A percentile compares a stretch with the other conserved stretches of the same genome.
Conservation (phyloP, 2,113 vertebrate species). For the Pygathrix nemaeus region DNA sequence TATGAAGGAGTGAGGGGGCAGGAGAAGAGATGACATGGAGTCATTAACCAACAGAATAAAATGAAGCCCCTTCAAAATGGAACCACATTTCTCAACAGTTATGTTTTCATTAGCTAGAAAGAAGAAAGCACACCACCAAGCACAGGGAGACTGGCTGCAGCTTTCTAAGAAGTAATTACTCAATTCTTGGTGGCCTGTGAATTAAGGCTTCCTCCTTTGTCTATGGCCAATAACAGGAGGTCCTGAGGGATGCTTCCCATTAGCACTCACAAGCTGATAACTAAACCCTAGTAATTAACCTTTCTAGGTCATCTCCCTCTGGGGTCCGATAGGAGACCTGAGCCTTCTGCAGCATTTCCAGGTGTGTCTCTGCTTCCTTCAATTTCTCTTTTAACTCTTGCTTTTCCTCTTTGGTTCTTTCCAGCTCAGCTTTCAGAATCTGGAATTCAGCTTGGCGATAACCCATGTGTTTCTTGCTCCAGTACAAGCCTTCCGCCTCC, state of each 20-base stretch:
- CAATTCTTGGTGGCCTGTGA: constrained; percentile 56
- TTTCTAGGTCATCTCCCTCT: constrained; percentile 74
- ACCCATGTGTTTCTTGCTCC: constrained; percentile 78
- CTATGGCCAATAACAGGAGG: constrained; percentile 36
- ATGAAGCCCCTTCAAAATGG: constrained; percentile 25
- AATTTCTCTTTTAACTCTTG: constrained; percentile 71
- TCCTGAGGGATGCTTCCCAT: constrained; percentile 58
- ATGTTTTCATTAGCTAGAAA: constrained; percentile 63
- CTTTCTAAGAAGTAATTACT: constrained; percentile 59
- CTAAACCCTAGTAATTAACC: constrained; percentile 76
- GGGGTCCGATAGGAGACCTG: constrained; percentile 72
- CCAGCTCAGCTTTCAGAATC: constrained; percentile 78
- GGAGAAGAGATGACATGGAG: constrained; percentile 74
- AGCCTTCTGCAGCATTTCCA: constrained; percentile 69
- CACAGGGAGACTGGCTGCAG: constrained; percentile 25
- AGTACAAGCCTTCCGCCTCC: constrained; percentile 74
- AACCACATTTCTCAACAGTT: constrained; percentile 66
- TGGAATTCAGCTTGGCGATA: constrained; percentile 79
- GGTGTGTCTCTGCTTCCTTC: constrained; percentile 57
- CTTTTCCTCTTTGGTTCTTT: constrained; percentile 74
- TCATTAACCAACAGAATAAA: constrained; percentile 67
- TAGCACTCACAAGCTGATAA: constrained; percentile 65
- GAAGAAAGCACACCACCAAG: constrained; percentile 58
- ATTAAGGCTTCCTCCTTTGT: constrained; percentile 64
- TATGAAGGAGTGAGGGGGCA: constrained; percentile 70